Base-by-base conservation (phyloP, 2,888 invertebrate genomes). In the Epinotia bilunana region DNA sequence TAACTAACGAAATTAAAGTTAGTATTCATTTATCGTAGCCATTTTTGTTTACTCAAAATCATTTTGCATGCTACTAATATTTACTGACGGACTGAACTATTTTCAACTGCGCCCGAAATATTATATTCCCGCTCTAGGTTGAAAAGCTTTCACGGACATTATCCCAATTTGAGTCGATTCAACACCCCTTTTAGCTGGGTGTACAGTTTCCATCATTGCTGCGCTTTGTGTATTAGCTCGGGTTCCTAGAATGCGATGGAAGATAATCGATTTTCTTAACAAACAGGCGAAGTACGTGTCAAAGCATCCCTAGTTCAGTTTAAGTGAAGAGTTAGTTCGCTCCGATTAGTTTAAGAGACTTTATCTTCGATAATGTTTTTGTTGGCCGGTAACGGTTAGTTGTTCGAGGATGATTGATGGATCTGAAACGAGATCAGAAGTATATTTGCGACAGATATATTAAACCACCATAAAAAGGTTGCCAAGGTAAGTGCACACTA, bases 171-270 rank as follows among this genome's bases (percentile, higher is more conserved):
- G 46, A 60, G 69, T 60, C 60, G 69, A 60, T 69, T 69, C 69
- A 69, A 60, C 46, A 69, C 58, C 69, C 65, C 69, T 69, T 69
- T 69, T 69, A 69, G 69, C 58, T 46, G 58, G 69, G 69, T 60
- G 46, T 69, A 60, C 58, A 60, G 69, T 69, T 69, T 60, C 69
- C 69, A 60, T 69, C 69, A 69, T 58, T 69, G 18, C 67, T 39
- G 46, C 69, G 58, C 69, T 69, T 60, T 69, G 12, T 60, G 58
- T 60, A 46, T 69, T 60, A 69, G 43, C 43, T 69, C 60, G 58
- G 46, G 69, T 46, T 60, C 28, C 58, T 23, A 69, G 58, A 60
- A 60, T 46, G 68, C 43, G 67, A 68, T 39, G 13, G 55, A 39
- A 68, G 20, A 58, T 69, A 46, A 69, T 46, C 58, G 46, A 60